phyloP scores from a whole-genome alignment of 1,140 invertebrate genomes.

The Reticulitermes speratus region DNA sequence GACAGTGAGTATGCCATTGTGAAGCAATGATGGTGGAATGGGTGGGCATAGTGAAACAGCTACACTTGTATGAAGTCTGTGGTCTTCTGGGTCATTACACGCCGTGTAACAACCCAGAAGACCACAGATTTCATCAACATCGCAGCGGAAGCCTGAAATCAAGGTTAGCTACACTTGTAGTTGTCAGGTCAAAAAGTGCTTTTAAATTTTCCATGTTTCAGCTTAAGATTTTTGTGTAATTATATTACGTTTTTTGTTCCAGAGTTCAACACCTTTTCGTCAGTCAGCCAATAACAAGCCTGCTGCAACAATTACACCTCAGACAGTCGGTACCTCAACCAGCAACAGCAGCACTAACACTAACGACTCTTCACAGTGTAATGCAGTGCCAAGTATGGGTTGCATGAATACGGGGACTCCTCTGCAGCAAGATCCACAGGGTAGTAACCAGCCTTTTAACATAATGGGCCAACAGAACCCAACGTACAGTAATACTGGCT shows the following conservation, averaged over 20 bases:
- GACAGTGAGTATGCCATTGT: too few species aligned
- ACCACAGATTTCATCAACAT: too few species aligned
- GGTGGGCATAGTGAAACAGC: too few species aligned
- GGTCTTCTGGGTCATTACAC: too few species aligned
- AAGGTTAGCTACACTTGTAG: too few species aligned
- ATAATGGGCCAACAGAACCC: constrained; percentile 11
- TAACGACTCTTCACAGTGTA: not conserved
- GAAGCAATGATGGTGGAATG: too few species aligned
- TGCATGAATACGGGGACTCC: not conserved
- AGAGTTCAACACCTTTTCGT: not conserved
- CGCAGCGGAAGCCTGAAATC: too few species aligned
- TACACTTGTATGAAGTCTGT: too few species aligned
- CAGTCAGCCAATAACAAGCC: constrained; percentile 50
- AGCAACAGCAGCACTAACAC: not conserved
- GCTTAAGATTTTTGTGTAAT: not conserved
- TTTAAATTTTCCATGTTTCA: too few species aligned
- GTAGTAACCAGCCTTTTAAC: not conserved
- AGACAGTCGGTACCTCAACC: constrained; percentile 45
- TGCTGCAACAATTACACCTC: constrained; percentile 66
- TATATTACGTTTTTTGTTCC: not conserved
- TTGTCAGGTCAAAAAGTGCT: too few species aligned
- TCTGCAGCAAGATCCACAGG: constrained; percentile 1
- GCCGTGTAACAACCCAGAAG: too few species aligned
- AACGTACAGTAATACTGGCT: not conserved
- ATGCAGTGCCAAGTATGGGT: not conserved